Percentiles rank a stretch among this genome's conserved stretches.
Evolutionary conservation across 2,888 invertebrate genomes (phyloP).

Genomic region (Macrosiphum euphorbiae): DNA sequence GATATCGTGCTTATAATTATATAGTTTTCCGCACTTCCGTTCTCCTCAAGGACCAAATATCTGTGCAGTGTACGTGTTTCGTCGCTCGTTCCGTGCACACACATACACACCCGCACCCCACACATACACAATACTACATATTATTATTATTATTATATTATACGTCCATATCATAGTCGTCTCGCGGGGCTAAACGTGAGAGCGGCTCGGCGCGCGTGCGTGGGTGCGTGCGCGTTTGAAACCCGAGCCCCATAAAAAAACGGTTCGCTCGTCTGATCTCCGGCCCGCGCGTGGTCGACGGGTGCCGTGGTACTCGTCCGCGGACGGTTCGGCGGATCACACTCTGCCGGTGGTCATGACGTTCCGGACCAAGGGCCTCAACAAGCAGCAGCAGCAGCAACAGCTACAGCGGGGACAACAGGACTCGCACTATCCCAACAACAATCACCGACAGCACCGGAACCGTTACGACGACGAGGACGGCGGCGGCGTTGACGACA

Average conservation of each 20-base stretch:
- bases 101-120: background rate
- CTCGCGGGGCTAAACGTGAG: background rate
- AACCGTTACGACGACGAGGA: constrained; percentile 19
- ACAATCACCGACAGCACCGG: constrained; percentile 43
- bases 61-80: background rate
- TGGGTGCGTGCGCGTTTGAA: background rate
- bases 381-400: constrained; percentile 64
- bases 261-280: constrained; percentile 21
- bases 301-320: constrained; percentile 10
- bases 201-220: background rate
- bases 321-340: background rate
- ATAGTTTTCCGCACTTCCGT: background rate
- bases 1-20: background rate
- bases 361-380: constrained; percentile 55
- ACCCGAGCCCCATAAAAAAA: background rate
- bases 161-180: background rate
- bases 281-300: constrained; percentile 16
- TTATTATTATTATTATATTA: too few species aligned
- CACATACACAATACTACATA: background rate
- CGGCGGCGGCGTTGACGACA: background rate
- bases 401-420: constrained; percentile 69
- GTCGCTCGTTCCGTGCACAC: background rate
- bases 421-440: background rate
- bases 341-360: constrained; percentile 37
- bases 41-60: background rate